Base-by-base conservation (phyloP, 2,888 invertebrate species). In the Schizaphis graminum region DNA sequence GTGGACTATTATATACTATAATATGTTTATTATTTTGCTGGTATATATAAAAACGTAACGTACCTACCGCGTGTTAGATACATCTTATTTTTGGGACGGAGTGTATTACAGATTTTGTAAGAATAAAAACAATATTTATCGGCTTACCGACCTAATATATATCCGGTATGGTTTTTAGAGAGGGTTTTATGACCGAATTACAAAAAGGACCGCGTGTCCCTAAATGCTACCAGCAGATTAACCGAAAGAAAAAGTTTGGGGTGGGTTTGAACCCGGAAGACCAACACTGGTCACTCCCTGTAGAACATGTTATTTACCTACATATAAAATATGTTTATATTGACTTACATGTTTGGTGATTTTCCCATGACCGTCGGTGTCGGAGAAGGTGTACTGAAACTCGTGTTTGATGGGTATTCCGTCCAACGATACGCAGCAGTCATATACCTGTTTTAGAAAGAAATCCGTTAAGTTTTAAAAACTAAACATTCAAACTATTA, bases 361-460 rank as follows among this genome's bases (percentile, higher is more conserved):
- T 86, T 91, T 91, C 10, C 94, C 94, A 21, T 57, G 53, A 44
- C 91, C 91, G 49, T 87, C 61, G 41, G 86, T 67, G 90, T 94
- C 86, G n/a, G 94, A 86, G 24, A 94, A 28, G 35, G 91, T 94
- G 61, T 94, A 94, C 53, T 94, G 90, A 41, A 94, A 94, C 85
- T 94, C 94, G 21, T 86, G 94, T 53, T 87, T 91, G 24, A 94
- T 91, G 41, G 94, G 94, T 94, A 94, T 94, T 61, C 94, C 94
- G n/a, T 91, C 94, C 28, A 94, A 86, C 24, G 91, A 94, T n/a
- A 94, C 90, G 91, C 90, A 94, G 28, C 94, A 94, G 24, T 94
- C 94, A 13, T 90, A 94, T 28, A 90, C 91, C 90, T 94, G 86
- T 57, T 53, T 57, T 35, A 35, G 8, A 1, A 77, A 35, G 77